Base-by-base conservation (phyloP, 2,888 invertebrate species). In the Malthinus seriepunctatus region DNA sequence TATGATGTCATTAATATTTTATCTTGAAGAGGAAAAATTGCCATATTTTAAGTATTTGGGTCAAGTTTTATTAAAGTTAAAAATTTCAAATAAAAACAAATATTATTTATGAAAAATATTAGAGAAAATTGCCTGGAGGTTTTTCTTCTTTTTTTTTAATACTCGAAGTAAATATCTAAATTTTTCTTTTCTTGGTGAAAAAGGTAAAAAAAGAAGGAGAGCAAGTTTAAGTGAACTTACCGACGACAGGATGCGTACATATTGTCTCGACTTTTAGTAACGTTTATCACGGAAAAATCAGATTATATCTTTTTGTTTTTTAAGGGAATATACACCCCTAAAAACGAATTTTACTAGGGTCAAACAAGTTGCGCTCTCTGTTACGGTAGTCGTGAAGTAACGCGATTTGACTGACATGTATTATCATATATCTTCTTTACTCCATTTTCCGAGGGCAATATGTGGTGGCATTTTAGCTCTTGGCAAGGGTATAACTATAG, bases 321-420 rank as follows among this genome's bases (percentile, higher is more conserved):
- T 47, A 49, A 37, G 44, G 51, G 51, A 42, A 51, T 31, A 47
- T 39, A 44, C 37, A 5, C 23, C 23, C 23, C 23, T 23, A 23
- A 23, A 49, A 37, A 50, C 46, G 39, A 53, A 39, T 48, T 53
- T 39, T 32, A 38, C 32, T 31, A 35, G 44, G 59, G 59, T 59
- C 54, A 55, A 45, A 47, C 32, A 35, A 39, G 46, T 35, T 37
- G 50, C 50, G 50, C 49, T 42, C 35, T 49, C 50, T 56, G 56
- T 45, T 44, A 37, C 50, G 39, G 50, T 49, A 39, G 38, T 49
- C 11, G 45, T 44, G 45, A 14, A 9, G 35, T 10, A 23, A 42
- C 39, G 12, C 39, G 62, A 59, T 61, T 61, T 65, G 65, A 64
- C 64, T 65, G 67, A 65, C 65, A 60, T 62, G 63, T 63, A 67